Conservation (phyloP, 2,888 invertebrate genomes). For the Metallyticus violacea region DNA sequence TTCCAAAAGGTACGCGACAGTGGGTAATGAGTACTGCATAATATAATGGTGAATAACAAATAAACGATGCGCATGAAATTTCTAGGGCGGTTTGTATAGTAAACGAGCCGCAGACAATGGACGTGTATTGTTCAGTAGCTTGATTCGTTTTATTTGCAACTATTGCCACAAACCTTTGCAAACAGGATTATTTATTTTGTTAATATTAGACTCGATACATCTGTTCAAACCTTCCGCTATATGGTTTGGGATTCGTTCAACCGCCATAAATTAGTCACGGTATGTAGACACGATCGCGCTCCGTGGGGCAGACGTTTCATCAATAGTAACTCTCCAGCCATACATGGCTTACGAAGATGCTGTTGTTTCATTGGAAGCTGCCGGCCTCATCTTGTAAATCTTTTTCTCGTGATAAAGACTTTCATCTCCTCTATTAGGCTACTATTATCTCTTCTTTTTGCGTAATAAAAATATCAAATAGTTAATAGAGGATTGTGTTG, state of each 20-base stretch:
- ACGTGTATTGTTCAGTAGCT: background rate
- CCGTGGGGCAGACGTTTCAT: no score
- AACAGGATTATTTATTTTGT: background rate
- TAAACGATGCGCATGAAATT: background rate
- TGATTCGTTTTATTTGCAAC: background rate
- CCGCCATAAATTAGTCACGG: background rate
- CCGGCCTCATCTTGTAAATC: no score
- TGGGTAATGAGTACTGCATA: no score
- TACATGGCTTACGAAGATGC: background rate
- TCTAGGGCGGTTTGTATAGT: background rate
- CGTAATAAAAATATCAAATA: no score
- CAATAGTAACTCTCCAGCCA: background rate
- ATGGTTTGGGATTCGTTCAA: background rate
- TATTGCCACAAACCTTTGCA: background rate
- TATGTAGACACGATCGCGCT: background rate
- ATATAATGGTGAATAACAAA: background rate
- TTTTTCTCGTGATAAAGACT: no score
- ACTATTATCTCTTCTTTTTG: no score
- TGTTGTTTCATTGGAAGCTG: background rate
- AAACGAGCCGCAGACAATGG: background rate
- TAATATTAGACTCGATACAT: background rate
- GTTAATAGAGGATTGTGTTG: no score
- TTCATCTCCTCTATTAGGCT: no score
- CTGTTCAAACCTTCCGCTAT: background rate
- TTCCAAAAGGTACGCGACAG: no score